A percentile compares a stretch with the other conserved stretches of the same genome.
These are phyloP conservation scores for Echinarachnius parma DNA, from an alignment of 53 echinoderm and acorn worm species.

Conservation along the genomic window DNA sequence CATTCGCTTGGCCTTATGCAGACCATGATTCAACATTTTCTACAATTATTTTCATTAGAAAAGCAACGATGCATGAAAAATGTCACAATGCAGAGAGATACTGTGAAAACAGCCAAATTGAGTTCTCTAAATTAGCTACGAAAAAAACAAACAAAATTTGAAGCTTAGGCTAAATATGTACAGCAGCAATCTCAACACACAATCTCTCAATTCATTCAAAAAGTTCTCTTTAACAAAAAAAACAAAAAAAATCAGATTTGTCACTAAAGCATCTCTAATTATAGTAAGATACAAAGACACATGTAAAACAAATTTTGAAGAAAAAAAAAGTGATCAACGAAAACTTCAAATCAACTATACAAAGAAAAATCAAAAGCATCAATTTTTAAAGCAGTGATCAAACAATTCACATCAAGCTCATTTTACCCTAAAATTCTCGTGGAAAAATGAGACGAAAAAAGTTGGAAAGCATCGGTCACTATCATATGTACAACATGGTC, in stretches of 20 bases:
- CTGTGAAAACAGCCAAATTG: constrained; percentile 25
- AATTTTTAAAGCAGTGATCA: background rate
- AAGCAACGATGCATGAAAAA: constrained; percentile 15
- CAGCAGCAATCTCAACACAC: constrained; percentile 46
- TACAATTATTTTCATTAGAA: constrained; percentile 40
- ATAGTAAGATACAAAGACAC: background rate
- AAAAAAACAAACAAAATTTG: constrained; percentile 21
- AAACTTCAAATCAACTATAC: constrained; percentile 32
- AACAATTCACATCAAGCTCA: constrained; percentile 8
- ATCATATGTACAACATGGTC: constrained; percentile 40
- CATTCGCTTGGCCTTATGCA: no score
- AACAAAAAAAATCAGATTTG: background rate
- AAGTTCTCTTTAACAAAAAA: background rate
- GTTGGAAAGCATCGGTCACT: constrained; percentile 29
- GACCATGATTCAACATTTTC: constrained; percentile 4
- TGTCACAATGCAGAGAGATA: constrained; percentile 9
- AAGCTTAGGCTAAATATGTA: constrained; percentile 41
- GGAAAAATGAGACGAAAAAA: background rate
- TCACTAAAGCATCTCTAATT: background rate
- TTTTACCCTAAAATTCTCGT: background rate
- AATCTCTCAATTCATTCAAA: background rate
- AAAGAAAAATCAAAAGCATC: constrained; percentile 27
- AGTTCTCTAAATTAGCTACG: constrained; percentile 17
- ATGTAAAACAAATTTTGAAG: constrained; percentile 13
- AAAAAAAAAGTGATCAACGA: constrained; percentile 3